Evolutionary conservation across 2,797 vertebrate genomes (phyloP), one percentile per base, ranked within the genome.

Genomic region (Oreochromis grahami): DNA sequence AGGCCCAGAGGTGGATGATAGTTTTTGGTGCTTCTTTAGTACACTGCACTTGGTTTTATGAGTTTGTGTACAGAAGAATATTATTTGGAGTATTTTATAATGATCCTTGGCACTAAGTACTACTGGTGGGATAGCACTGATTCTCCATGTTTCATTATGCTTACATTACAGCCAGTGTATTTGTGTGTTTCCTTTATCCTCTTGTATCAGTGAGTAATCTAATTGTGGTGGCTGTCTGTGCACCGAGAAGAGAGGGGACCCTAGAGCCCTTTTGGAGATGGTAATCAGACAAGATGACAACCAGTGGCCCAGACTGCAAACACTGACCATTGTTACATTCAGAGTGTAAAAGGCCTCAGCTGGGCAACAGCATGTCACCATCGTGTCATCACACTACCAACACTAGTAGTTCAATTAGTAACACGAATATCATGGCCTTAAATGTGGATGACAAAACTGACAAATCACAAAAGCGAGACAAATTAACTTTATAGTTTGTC

Each of bases 261-360:
- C 92, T 89, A 89, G 89, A 93, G 91, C 86, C 26, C 80, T 91
- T 89, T 85, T 85, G 89, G 86, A 91, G 87, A 90, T 91, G 92
- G 84, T 90, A 92, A 92, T 93, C 90, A 88, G 91, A 91, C 70
- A 38, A 93, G 92, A 94, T 91, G 92, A 90, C 89, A 94, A 91
- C 87, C 86, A 84, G 81, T 85, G 89, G 86, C 87, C 89, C 88
- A 82, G 48, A 90, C 86, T 91, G 86, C 78, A 86, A 90, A 92
- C 86, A 83, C 83, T 82, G 89, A 80, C 88, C 80, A 88, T 87
- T 90, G 87, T 89, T 91, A 34, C 80, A 77, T 76, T 83, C 82
- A 65, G 45, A 70, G 79, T 83, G 78, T 87, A 79, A 89, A 91
- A 76, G 52, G 72, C 83, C 84, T 86, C 86, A 65, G 82, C 84